These are phyloP conservation scores for Tyrophagus putrescentiae DNA, from an alignment of 1,140 invertebrate genomes.

Conservation along the genomic window DNA sequence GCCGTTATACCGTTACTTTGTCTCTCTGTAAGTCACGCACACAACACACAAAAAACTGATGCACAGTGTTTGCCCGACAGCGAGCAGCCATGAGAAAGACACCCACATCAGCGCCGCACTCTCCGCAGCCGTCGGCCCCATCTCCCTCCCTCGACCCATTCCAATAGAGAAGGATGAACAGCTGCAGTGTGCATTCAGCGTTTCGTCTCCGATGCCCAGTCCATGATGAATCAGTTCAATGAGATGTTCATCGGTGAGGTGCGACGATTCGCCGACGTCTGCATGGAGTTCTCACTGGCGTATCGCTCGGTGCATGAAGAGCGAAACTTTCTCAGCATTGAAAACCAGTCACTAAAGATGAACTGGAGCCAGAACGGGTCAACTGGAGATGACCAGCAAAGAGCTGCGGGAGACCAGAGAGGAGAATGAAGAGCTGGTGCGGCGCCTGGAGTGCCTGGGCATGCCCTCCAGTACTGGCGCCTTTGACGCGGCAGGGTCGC, in stretches of 20 bases:
- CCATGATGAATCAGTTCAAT: constrained; percentile 12
- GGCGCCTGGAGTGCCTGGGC: background rate
- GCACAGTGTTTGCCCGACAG: no score
- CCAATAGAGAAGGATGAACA: constrained; percentile 16
- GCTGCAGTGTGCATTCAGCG: constrained; percentile 10
- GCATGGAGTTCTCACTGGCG: constrained; percentile 9
- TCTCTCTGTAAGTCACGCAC: no score
- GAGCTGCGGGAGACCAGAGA: background rate
- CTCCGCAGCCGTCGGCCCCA: no score
- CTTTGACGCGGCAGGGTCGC: no score
- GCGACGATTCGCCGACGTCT: constrained; percentile 11
- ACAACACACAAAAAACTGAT: no score
- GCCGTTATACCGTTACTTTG: no score
- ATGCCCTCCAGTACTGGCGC: background rate
- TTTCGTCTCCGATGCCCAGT: constrained; percentile 8
- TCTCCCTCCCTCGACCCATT: no score
- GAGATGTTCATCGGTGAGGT: constrained; percentile 8
- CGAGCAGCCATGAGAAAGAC: no score
- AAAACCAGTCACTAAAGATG: constrained; percentile 5
- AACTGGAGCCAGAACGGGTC: background rate
- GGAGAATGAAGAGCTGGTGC: constrained; percentile 10
- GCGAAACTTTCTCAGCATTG: background rate
- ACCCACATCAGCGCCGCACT: no score
- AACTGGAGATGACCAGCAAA: background rate
- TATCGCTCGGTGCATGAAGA: constrained; percentile 8